Evolutionary conservation across 2,888 invertebrate species (phyloP), one percentile per base, ranked within the genome.

Genomic region (Leptinotarsa peninsularis): DNA sequence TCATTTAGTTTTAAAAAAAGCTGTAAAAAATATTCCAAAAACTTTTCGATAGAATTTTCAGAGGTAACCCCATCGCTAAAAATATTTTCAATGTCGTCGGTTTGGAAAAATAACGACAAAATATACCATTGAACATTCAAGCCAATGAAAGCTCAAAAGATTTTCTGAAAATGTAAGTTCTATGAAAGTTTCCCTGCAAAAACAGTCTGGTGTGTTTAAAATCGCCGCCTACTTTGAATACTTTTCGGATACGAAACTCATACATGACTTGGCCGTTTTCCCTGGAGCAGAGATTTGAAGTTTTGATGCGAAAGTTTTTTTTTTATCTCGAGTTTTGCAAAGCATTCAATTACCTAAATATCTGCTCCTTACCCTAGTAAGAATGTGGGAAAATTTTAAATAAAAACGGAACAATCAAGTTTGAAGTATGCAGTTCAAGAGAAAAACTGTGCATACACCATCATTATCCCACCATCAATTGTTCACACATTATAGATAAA

Each of bases 271-370:
- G 70, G 73, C 73, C 63, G 71, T 73, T 76, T 76, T 60, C 71
- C 10, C 15, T 4, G 43, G 17, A 69, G 56, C 18, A 49, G 68
- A 74, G 66, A 69, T 77, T 66, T 66, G 56, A 74, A 76, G 74
- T 72, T 76, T 72, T 23, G 71, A 70, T 74, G 72, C 72, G 70
- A 60, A 77, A 74, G 77, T 77, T 74, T 67, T 74, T 69, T 73
- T 68, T 72, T 17, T 49, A 52, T 7, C 15, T 33, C 10, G 21
- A 15, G 49, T 58, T 49, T 49, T 21, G 27, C 56, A 7, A 27
- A 0, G 33, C 49, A 56, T 56, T 33, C 58, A 69, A 69, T 69
- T 69, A 69, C 54, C 14, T 56, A 3, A 13, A 56, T 49, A 27
- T 49, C 49, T 58, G 49, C 4, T 52, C 0, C 5, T 52, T 17